These are phyloP conservation scores for Phalanger gymnotis DNA, from an alignment of 2,797 vertebrate genomes.

Conservation along the genomic window DNA sequence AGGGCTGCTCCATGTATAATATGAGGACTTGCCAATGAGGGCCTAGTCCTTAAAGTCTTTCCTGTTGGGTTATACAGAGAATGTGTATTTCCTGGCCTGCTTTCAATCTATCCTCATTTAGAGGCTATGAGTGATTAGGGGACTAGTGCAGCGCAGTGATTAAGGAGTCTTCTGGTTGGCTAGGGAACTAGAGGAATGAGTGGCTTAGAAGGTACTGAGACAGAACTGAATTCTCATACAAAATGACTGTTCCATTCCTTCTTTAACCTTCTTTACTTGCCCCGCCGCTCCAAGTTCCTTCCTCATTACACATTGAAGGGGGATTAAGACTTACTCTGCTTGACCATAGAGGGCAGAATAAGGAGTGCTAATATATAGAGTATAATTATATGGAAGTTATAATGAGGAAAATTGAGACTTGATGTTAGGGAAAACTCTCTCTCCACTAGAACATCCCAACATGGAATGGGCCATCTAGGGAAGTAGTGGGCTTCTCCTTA, in stretches of 20 bases:
- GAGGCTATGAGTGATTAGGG: neutral
- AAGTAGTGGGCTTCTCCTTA: neutral
- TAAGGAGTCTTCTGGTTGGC: neutral
- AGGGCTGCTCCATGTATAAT: neutral
- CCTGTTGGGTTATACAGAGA: neutral
- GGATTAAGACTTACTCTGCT: neutral
- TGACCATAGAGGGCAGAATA: neutral
- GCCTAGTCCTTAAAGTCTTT: neutral
- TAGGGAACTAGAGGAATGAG: neutral
- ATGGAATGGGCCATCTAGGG: neutral
- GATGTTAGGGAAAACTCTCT: neutral
- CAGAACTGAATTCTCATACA: neutral
- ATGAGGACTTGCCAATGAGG: neutral
- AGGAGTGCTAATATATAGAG: neutral
- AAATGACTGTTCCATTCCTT: neutral
- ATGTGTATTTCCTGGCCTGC: neutral
- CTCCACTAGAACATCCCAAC: neutral
- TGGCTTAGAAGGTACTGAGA: neutral
- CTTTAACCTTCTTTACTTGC: neutral
- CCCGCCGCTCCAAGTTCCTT: neutral
- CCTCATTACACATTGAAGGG: neutral
- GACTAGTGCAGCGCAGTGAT: neutral
- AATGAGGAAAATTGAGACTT: neutral
- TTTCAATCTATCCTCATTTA: neutral
- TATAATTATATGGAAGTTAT: neutral